Evolutionary conservation across 2,797 vertebrate species (phyloP).

Genomic region (Pyrrhura leucotis): DNA sequence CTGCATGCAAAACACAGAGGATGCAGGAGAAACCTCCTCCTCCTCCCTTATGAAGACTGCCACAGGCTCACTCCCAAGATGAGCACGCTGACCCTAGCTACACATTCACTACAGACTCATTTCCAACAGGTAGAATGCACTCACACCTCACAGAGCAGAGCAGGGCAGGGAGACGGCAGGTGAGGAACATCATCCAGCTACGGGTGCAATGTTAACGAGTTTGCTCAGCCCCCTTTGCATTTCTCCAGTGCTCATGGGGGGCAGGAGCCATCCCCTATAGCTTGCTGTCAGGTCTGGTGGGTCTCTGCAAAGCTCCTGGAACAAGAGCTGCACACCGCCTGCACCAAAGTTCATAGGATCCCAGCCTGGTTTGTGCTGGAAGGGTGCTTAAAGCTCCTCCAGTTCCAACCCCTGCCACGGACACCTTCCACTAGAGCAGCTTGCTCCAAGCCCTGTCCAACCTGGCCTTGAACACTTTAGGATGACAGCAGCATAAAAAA

Average conservation of each 20-base stretch:
- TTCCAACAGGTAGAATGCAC: background rate
- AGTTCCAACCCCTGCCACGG: no score
- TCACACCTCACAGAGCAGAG: background rate
- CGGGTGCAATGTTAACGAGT: background rate
- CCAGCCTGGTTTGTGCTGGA: no score
- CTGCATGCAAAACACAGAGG: background rate
- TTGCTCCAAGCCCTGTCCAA: no score
- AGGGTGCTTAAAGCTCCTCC: no score
- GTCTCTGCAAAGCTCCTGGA: background rate
- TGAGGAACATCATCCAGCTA: background rate
- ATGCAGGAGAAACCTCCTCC: background rate
- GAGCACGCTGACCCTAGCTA: fast-evolving
- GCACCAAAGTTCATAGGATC: no score
- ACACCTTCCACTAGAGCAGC: no score
- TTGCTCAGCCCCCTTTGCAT: background rate
- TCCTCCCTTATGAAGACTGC: background rate
- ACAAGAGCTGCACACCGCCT: background rate
- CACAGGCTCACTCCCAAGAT: background rate
- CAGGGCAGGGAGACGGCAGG: no score
- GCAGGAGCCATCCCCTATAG: background rate
- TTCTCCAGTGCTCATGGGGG: background rate
- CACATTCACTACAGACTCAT: background rate
- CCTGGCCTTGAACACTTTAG: no score
- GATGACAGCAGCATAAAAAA: no score
- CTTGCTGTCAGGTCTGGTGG: no score